These are phyloP conservation scores for Acronicta aceris DNA, from an alignment of 2,888 invertebrate genomes.

Conservation along the genomic window DNA sequence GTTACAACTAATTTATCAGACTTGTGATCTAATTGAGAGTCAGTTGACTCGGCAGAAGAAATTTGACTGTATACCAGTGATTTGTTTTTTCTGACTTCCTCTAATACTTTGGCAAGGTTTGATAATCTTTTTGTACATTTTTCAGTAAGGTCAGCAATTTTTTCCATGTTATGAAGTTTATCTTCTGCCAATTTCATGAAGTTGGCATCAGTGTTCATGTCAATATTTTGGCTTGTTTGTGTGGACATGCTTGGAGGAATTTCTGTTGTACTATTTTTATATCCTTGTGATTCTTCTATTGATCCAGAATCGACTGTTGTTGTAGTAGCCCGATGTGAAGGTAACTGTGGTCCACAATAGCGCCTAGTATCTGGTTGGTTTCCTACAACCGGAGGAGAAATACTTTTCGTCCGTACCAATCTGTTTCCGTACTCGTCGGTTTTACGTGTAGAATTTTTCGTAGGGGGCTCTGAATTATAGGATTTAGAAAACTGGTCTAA, in stretches of 20 bases:
- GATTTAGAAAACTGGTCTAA: constrained; percentile 35
- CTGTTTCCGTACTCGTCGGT: constrained; percentile 10
- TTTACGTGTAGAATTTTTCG: constrained; percentile 25
- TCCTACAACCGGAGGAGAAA: constrained; percentile 3
- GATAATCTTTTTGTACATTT: constrained; percentile 84
- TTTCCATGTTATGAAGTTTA: constrained; percentile 85
- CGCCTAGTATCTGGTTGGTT: constrained; percentile 7
- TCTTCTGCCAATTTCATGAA: constrained; percentile 80
- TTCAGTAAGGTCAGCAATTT: constrained; percentile 84
- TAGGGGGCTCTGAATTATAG: constrained; percentile 40
- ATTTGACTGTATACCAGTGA: constrained; percentile 79
- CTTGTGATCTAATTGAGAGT: constrained; percentile 74
- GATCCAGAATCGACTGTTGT: constrained; percentile 66
- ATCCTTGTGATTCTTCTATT: constrained; percentile 44
- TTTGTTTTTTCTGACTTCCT: constrained; percentile 85
- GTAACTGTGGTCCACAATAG: background rate
- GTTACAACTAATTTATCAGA: constrained; percentile 62
- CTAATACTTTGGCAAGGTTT: constrained; percentile 82
- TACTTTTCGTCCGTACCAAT: constrained; percentile 3
- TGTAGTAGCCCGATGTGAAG: constrained; percentile 43
- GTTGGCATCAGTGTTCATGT: constrained; percentile 68
- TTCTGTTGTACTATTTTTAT: constrained; percentile 39
- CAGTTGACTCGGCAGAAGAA: constrained; percentile 74
- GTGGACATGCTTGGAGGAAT: constrained; percentile 72
- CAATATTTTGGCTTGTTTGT: constrained; percentile 73